Evolutionary conservation across 2,888 invertebrate species (phyloP).

Genomic region (Andrena flavipes): DNA sequence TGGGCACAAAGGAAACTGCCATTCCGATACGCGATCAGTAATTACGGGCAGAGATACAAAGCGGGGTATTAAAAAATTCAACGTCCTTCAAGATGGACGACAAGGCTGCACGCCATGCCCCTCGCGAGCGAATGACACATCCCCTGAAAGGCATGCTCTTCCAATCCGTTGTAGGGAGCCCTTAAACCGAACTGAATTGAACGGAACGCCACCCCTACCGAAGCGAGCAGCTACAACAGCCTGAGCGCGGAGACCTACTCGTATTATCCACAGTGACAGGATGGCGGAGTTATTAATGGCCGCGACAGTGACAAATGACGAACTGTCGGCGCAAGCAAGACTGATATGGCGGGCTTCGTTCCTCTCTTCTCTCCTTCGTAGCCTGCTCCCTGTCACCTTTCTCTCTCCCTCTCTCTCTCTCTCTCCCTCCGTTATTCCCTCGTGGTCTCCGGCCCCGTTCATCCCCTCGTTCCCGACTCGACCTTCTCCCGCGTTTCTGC

Average conservation of each 20-base stretch:
- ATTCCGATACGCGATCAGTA: slow-evolving; percentile 6
- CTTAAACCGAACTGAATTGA: slow-evolving; percentile 84
- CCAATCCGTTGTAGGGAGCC: slow-evolving; percentile 82
- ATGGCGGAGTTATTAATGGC: slow-evolving; percentile 85
- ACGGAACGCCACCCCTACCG: slow-evolving; percentile 82
- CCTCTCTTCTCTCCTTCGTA: slow-evolving; percentile 76
- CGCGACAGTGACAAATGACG: slow-evolving; percentile 85
- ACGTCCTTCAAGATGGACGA: slow-evolving; percentile 56
- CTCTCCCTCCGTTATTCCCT: slow-evolving; percentile 60
- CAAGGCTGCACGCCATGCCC: slow-evolving; percentile 79
- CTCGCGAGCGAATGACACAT: slow-evolving; percentile 83
- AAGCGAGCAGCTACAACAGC: slow-evolving; percentile 72
- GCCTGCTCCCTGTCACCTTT: slow-evolving; percentile 60
- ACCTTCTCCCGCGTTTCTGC: slow-evolving; percentile 62
- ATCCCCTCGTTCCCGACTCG: slow-evolving; percentile 66
- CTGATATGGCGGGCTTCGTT: slow-evolving; percentile 84
- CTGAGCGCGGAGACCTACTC: slow-evolving; percentile 79
- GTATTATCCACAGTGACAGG: slow-evolving; percentile 85
- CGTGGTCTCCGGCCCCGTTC: slow-evolving; percentile 63
- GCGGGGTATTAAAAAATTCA: slow-evolving; percentile 12
- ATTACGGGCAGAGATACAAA: slow-evolving; percentile 4
- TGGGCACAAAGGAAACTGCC: background rate
- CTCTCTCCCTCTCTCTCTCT: slow-evolving; percentile 49
- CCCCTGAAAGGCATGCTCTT: slow-evolving; percentile 84
- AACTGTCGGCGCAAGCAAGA: slow-evolving; percentile 85